A percentile compares a stretch with the other conserved stretches of the same genome.
phyloP scores from a whole-genome alignment of 2,888 invertebrate genomes.

The Lasioglossum lativentre region DNA sequence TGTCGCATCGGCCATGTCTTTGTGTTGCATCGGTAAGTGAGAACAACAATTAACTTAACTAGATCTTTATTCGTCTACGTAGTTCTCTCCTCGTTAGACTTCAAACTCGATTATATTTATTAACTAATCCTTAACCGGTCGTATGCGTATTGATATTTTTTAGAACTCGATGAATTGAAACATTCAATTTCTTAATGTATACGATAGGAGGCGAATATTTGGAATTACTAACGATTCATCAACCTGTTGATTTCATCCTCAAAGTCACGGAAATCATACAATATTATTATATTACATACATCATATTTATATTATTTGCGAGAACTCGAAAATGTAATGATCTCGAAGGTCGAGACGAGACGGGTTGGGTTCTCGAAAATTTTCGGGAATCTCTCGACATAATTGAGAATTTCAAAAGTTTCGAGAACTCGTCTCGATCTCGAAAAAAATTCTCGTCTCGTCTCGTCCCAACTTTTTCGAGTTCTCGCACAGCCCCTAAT shows the following conservation, averaged over 20 bases:
- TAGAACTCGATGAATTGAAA: neutral
- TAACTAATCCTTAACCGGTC: neutral
- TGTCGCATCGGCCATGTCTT: constrained; percentile 44
- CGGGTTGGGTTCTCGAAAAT: too few relatives aligned
- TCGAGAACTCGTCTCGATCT: too few relatives aligned
- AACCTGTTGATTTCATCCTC: neutral
- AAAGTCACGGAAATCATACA: neutral
- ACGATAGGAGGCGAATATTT: neutral
- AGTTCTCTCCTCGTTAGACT: neutral
- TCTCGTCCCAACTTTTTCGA: too few relatives aligned
- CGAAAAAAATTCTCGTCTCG: too few relatives aligned
- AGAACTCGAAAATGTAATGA: too few relatives aligned
- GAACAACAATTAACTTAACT: neutral
- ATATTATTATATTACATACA: too few relatives aligned
- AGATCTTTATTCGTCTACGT: neutral
- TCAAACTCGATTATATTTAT: neutral
- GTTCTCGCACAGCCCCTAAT: too few relatives aligned
- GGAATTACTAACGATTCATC: neutral
- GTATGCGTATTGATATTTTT: neutral
- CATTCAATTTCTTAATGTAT: neutral
- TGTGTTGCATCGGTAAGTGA: constrained; percentile 70
- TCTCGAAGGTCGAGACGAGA: too few relatives aligned
- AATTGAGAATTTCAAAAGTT: too few relatives aligned
- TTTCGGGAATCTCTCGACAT: too few relatives aligned
- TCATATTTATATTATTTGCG: too few relatives aligned